phyloP scores from a whole-genome alignment of 2,113 vertebrate genomes.

The Psophia crepitans region DNA sequence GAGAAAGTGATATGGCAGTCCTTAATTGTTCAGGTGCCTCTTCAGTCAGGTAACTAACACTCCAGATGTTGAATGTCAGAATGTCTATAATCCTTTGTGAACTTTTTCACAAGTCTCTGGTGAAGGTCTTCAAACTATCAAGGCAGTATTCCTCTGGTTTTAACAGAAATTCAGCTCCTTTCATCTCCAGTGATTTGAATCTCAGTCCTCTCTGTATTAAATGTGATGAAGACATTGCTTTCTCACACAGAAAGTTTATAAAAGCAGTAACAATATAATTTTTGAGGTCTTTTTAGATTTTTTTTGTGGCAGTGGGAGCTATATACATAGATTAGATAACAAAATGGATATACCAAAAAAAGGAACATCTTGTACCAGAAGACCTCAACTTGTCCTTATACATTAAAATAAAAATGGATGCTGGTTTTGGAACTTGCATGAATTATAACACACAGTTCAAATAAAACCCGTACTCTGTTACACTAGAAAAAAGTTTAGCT shows the following conservation, averaged over 20 bases:
- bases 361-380: background rate
- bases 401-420: background rate
- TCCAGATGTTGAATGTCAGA: background rate
- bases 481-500: background rate
- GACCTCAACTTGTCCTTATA: too few relatives aligned
- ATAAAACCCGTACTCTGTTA: background rate
- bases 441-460: background rate
- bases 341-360: background rate
- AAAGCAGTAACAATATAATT: background rate
- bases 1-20: background rate
- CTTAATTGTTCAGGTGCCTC: background rate
- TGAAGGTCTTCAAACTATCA: background rate
- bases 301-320: background rate
- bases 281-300: background rate
- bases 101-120: background rate
- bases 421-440: background rate
- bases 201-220: background rate
- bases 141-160: background rate
- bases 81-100: background rate
- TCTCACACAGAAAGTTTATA: background rate
- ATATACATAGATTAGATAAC: background rate
- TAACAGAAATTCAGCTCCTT: background rate
- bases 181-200: background rate
- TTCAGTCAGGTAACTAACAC: background rate
- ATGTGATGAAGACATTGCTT: background rate